Evolutionary conservation across 2,113 vertebrate genomes (phyloP).

Genomic region (Salvelinus alpinus): DNA sequence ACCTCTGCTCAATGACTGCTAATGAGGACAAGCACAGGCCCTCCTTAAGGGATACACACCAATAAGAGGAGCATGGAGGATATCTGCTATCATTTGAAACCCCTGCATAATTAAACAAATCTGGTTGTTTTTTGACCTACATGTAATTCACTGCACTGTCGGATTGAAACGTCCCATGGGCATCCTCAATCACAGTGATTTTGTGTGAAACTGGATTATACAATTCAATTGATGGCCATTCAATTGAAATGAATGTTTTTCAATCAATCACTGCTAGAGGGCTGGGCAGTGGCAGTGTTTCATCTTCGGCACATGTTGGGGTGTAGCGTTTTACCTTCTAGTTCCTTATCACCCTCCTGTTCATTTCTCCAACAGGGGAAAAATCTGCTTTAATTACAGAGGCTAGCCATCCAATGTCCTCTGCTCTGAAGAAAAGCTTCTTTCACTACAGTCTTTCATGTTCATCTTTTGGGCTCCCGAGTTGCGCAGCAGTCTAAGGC

Average conservation of each 20-base stretch:
- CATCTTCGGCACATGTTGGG: background rate
- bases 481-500: too few relatives aligned
- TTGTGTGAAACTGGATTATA: conserved; percentile 56
- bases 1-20: conserved; percentile 58
- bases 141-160: conserved; percentile 48
- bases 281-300: background rate
- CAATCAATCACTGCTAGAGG: conserved; percentile 5
- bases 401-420: background rate
- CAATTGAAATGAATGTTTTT: conserved; percentile 31
- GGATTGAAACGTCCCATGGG: conserved; percentile 52
- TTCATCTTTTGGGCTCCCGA: too few relatives aligned
- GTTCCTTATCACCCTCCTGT: background rate
- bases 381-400: conserved; percentile 8
- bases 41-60: conserved; percentile 48
- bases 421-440: conserved; percentile 10
- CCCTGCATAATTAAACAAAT: conserved; percentile 55
- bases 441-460: conserved; percentile 13
- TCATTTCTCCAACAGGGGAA: conserved; percentile 14
- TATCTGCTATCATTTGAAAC: conserved; percentile 38
- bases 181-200: conserved; percentile 34
- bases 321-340: background rate
- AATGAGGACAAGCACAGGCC: conserved; percentile 58
- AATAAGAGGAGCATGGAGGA: conserved; percentile 29
- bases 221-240: conserved; percentile 37
- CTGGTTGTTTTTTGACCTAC: conserved; percentile 58